A percentile compares a stretch with the other conserved stretches of the same genome.
phyloP scores from a whole-genome alignment of 1,140 invertebrate species.

The Zophobas morio region DNA sequence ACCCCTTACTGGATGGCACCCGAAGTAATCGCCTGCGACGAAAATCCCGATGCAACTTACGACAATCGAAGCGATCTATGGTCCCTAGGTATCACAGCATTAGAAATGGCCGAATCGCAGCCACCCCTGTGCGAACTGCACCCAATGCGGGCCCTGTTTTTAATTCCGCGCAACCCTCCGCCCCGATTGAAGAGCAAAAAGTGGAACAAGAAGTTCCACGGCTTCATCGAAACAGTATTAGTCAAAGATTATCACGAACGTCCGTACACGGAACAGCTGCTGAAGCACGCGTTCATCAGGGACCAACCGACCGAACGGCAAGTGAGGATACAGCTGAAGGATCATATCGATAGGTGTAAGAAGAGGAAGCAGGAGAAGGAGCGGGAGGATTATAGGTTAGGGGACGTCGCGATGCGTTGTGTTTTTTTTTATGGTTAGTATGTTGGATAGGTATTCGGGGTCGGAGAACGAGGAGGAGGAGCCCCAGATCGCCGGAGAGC shows the following conservation, averaged over 20 bases:
- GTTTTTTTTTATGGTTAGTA: background rate
- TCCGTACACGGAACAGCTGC: constrained; percentile 97
- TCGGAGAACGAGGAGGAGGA: constrained; percentile 93
- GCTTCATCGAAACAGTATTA: constrained; percentile 88
- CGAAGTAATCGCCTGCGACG: constrained; percentile 99
- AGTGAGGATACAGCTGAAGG: constrained; percentile 98
- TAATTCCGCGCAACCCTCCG: constrained; percentile 98
- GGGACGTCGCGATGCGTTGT: background rate
- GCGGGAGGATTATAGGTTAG: constrained; percentile 80
- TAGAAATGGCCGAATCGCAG: constrained; percentile 99
- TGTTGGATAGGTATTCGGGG: constrained; percentile 78
- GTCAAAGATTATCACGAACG: constrained; percentile 99
- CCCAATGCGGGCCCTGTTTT: constrained; percentile 96
- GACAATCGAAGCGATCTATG: constrained; percentile 99
- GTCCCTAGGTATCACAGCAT: constrained; percentile 98
- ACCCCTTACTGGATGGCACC: constrained; percentile 99
- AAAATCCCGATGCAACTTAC: constrained; percentile 99
- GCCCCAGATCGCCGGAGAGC: constrained; percentile 86
- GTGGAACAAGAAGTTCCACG: constrained; percentile 97
- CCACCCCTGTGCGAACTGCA: constrained; percentile 99
- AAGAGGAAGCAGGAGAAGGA: constrained; percentile 94
- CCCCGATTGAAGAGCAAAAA: constrained; percentile 98
- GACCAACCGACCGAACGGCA: constrained; percentile 98
- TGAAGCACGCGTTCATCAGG: constrained; percentile 97
- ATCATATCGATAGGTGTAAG: constrained; percentile 98